A percentile compares a stretch with the other conserved stretches of the same genome.
Evolutionary conservation across 1,140 invertebrate species (phyloP).

Genomic region (Zaprionus camerounensis): DNA sequence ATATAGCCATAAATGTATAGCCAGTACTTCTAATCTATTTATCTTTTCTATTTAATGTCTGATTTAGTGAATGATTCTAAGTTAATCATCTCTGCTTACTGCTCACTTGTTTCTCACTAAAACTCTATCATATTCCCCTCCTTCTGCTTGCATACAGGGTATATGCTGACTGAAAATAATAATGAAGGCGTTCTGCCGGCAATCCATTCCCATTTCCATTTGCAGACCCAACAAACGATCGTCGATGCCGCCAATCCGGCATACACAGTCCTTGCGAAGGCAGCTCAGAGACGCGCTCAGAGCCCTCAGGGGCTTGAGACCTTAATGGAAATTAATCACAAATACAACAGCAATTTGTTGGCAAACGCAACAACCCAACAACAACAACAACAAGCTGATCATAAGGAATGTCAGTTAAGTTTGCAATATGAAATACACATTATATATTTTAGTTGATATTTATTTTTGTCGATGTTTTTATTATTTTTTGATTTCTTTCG

Average conservation of each 20-base stretch:
- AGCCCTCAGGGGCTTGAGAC: conserved; percentile 10
- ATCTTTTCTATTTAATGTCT: not conserved
- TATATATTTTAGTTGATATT: conserved; percentile 40
- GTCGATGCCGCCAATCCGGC: conserved; percentile 4
- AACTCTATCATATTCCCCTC: not conserved
- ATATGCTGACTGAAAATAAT: conserved; percentile 34
- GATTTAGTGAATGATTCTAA: not conserved
- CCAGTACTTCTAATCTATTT: too few relatives aligned
- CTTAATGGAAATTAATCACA: conserved; percentile 58
- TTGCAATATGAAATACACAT: conserved; percentile 5
- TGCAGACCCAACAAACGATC: conserved; percentile 7
- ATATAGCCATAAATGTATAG: too few relatives aligned
- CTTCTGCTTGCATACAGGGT: not conserved
- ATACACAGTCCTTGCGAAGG: conserved; percentile 31
- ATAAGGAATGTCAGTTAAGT: not conserved
- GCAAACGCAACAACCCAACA: not conserved
- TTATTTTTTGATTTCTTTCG: conserved; percentile 73
- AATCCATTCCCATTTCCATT: conserved; percentile 62
- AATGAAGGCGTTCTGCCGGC: conserved; percentile 64
- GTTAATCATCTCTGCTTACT: not conserved
- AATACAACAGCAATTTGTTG: conserved; percentile 54
- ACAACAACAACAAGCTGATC: not conserved
- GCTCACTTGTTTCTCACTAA: not conserved
- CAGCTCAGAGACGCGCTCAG: conserved; percentile 6
- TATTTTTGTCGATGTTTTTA: conserved; percentile 44